Percentiles rank a stretch among this genome's conserved stretches.
These are phyloP conservation scores for Delichon dasypus DNA, from an alignment of 2,797 vertebrate genomes.

Conservation along the genomic window DNA sequence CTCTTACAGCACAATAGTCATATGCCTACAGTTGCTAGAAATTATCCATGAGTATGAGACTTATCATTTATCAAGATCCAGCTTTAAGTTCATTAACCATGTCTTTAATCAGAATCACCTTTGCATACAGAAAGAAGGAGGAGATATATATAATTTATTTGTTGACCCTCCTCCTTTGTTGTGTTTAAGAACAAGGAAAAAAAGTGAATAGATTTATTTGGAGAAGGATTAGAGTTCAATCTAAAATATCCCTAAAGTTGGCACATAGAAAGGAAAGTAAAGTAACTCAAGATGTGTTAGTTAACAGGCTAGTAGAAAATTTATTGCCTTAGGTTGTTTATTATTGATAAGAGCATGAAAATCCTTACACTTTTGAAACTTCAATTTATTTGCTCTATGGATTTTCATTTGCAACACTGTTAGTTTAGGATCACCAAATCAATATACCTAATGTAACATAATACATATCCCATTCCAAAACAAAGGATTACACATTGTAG, in stretches of 20 bases:
- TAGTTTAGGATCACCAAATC: neutral
- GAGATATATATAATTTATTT: neutral
- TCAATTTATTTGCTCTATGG: neutral
- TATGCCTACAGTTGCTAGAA: neutral
- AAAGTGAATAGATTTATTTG: neutral
- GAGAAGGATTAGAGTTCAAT: neutral
- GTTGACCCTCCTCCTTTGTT: neutral
- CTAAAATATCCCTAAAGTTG: neutral
- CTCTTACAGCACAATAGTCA: neutral
- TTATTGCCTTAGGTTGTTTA: neutral
- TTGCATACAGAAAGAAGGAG: neutral
- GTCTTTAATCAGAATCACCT: neutral
- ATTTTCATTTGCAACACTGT: neutral
- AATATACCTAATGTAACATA: neutral
- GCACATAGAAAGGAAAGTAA: neutral
- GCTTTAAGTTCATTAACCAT: neutral
- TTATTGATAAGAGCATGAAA: neutral
- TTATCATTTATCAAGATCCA: neutral
- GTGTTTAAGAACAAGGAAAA: neutral
- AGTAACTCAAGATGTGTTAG: neutral
- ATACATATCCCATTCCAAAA: neutral
- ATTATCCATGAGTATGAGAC: neutral
- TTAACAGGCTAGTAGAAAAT: neutral
- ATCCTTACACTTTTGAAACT: neutral
- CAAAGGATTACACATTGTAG: neutral